phyloP scores from a whole-genome alignment of 2,113 vertebrate genomes.

The Vidua chalybeata region DNA sequence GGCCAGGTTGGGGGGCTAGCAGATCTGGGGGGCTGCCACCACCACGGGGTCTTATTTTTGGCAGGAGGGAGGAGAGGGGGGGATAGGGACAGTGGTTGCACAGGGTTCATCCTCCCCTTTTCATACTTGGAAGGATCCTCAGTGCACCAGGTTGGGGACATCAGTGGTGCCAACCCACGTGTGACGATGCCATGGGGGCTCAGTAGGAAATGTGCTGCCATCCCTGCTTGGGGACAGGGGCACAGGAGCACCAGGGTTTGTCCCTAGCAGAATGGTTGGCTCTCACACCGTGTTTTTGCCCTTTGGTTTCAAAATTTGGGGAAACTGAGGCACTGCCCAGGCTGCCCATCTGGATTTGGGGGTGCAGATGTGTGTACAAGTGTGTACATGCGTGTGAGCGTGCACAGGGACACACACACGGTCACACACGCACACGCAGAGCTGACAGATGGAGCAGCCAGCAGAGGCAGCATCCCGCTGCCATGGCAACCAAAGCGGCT shows the following conservation, averaged over 20 bases:
- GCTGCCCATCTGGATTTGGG: background rate
- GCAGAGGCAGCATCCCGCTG: conserved; percentile 48
- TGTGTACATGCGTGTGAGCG: background rate
- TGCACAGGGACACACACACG: background rate
- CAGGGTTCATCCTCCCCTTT: rapidly evolving
- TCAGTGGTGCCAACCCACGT: rapidly evolving
- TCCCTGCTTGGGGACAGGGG: background rate
- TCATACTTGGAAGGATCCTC: rapidly evolving
- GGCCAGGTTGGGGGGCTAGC: conserved; percentile 76
- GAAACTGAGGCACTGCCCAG: background rate
- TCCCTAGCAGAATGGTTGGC: too few relatives aligned
- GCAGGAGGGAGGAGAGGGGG: too few relatives aligned
- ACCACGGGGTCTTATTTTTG: background rate
- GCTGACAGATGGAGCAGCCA: background rate
- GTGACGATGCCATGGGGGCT: rapidly evolving
- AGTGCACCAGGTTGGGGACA: rapidly evolving
- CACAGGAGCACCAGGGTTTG: background rate
- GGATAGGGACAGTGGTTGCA: background rate
- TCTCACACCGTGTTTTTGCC: rapidly evolving
- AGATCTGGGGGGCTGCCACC: rapidly evolving
- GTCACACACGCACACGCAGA: background rate
- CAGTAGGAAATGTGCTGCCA: background rate
- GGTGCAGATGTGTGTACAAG: background rate
- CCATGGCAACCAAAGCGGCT: conserved; percentile 40
- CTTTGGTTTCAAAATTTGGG: background rate